phyloP scores from a whole-genome alignment of 2,888 invertebrate genomes.

The Morpho helenor region DNA sequence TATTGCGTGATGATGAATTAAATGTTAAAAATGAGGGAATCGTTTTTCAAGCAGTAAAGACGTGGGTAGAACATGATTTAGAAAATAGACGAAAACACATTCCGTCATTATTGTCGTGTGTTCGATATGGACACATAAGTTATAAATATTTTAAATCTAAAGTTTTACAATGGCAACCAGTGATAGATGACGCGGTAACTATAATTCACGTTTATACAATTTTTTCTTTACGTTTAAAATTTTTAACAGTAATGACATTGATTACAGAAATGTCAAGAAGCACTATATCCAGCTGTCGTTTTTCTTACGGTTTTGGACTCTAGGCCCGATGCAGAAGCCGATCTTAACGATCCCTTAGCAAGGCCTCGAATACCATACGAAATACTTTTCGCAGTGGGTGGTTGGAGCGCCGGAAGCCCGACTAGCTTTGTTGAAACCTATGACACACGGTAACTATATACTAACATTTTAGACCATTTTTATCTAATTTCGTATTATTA shows the following conservation, averaged over 20 bases:
- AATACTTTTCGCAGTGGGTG: constrained; percentile 90
- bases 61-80: constrained; percentile 83
- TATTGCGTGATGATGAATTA: constrained; percentile 84
- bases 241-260: not conserved
- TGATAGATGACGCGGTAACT: constrained; percentile 71
- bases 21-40: constrained; percentile 86
- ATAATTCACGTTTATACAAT: not conserved
- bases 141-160: constrained; percentile 78
- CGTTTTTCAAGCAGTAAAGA: constrained; percentile 85
- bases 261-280: constrained; percentile 74
- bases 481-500: not conserved
- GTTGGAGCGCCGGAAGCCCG: constrained; percentile 90
- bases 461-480: not conserved
- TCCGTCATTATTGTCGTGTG: constrained; percentile 80
- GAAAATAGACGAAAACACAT: constrained; percentile 75
- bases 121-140: constrained; percentile 83
- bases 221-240: not conserved
- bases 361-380: constrained; percentile 87
- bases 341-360: constrained; percentile 79
- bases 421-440: constrained; percentile 90
- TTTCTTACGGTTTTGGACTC: constrained; percentile 75
- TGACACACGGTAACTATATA: constrained; percentile 57
- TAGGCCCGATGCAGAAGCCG: constrained; percentile 66
- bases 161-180: constrained; percentile 76
- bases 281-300: constrained; percentile 73